Evolutionary conservation across 1,140 invertebrate genomes (phyloP).

Genomic region (Danaus melanippus): DNA sequence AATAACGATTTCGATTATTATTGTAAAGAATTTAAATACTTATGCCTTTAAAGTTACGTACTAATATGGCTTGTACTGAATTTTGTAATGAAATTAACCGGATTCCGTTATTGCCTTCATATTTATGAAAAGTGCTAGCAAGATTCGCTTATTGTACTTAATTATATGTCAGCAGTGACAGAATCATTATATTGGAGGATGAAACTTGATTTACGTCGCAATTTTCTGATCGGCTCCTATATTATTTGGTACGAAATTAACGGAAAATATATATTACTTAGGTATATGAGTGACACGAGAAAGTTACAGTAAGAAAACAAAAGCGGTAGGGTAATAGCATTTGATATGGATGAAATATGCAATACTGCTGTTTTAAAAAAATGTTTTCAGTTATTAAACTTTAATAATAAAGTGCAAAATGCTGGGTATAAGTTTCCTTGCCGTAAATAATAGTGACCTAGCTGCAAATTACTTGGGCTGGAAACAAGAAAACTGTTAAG

Average conservation of each 20-base stretch:
- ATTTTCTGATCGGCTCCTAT: conserved; percentile 16
- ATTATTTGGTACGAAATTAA: conserved; percentile 19
- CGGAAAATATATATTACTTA: conserved; percentile 3
- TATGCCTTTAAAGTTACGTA: too few relatives aligned
- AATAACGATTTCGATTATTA: too few relatives aligned
- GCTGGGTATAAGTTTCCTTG: background rate
- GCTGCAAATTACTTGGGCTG: conserved; percentile 15
- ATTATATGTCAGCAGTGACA: conserved; percentile 26
- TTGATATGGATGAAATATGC: too few relatives aligned
- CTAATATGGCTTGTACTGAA: too few relatives aligned
- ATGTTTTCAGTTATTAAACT: too few relatives aligned
- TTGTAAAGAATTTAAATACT: too few relatives aligned
- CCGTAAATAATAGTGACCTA: conserved; percentile 18
- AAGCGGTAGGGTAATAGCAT: too few relatives aligned
- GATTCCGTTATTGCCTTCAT: conserved; percentile 11
- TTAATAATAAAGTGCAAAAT: too few relatives aligned
- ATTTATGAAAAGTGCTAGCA: conserved; percentile 29
- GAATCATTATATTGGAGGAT: conserved; percentile 18
- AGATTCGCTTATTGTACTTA: conserved; percentile 28
- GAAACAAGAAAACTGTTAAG: conserved; percentile 15
- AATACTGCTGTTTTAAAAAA: too few relatives aligned
- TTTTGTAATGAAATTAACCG: background rate
- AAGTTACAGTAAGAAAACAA: too few relatives aligned
- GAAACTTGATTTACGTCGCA: conserved; percentile 23
- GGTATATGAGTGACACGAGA: too few relatives aligned